Conservation (phyloP, 2,113 vertebrate species). For the Gracilinanus agilis region DNA sequence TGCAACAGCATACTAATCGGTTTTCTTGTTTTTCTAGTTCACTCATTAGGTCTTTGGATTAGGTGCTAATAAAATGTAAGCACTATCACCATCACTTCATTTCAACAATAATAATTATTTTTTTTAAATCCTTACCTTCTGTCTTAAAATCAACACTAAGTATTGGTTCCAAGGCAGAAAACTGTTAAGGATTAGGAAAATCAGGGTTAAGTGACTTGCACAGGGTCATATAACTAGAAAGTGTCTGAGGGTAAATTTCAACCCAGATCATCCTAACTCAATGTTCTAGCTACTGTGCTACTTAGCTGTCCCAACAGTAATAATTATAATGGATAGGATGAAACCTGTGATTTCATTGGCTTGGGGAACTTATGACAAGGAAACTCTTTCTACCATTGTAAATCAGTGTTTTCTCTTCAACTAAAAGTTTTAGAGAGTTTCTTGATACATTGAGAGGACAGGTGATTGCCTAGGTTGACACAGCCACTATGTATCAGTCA, state of each 20-base stretch:
- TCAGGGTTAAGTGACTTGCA: too few species aligned
- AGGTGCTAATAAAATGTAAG: not conserved
- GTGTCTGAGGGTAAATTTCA: too few species aligned
- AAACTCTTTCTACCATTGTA: not conserved
- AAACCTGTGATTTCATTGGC: not conserved
- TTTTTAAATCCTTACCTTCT: too few species aligned
- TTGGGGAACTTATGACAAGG: not conserved
- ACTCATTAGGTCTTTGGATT: not conserved
- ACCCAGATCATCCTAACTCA: too few species aligned
- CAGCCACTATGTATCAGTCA: not conserved
- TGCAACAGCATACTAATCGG: not conserved
- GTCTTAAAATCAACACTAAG: too few species aligned
- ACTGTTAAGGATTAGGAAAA: too few species aligned
- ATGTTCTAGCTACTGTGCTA: too few species aligned
- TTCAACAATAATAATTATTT: not conserved
- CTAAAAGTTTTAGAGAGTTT: not conserved
- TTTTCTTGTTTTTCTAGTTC: not conserved
- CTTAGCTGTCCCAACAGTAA: not conserved
- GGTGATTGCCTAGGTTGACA: not conserved
- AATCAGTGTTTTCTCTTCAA: not conserved
- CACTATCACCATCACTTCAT: not conserved
- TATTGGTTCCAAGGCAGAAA: too few species aligned
- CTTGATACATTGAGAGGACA: not conserved
- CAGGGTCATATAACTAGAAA: too few species aligned
- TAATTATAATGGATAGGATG: not conserved